These are phyloP conservation scores for Tethya wilhelma DNA, from an alignment of 37 sponge, comb jelly and placozoan genomes.

Conservation along the genomic window DNA sequence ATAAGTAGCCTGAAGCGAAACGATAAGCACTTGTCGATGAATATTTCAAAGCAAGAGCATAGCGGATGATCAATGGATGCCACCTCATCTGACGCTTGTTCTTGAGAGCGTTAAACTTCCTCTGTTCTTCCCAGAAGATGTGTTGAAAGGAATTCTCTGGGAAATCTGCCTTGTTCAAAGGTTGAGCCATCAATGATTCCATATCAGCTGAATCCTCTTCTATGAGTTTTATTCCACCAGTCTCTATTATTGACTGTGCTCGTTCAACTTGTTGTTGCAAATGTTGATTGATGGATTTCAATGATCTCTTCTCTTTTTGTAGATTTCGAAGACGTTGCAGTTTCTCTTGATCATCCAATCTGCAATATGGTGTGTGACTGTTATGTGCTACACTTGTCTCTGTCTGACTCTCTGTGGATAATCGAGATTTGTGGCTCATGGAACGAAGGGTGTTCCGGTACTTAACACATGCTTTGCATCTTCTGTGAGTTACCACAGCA, in stretches of 20 bases:
- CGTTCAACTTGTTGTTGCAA: too few relatives aligned
- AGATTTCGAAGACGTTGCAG: not conserved
- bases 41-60: not conserved
- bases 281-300: not conserved
- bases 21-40: not conserved
- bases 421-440: not conserved
- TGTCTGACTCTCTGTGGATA: not conserved
- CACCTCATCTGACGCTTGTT: conserved; percentile 25
- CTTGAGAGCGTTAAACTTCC: conserved; percentile 5
- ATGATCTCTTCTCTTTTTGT: not conserved
- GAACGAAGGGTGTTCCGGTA: not conserved
- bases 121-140: conserved; percentile 30
- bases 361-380: conserved; percentile 10
- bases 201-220: not conserved
- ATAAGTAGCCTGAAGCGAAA: not conserved
- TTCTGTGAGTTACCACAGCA: too few relatives aligned
- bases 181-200: not conserved
- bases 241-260: not conserved
- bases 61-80: not conserved
- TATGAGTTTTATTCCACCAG: not conserved
- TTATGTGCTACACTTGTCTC: not conserved
- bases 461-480: not conserved
- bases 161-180: not conserved
- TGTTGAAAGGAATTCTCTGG: not conserved
- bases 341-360: not conserved